These are phyloP conservation scores for Lepilemur septentrionalis DNA, from an alignment of 2,797 vertebrate species.

Conservation along the genomic window DNA sequence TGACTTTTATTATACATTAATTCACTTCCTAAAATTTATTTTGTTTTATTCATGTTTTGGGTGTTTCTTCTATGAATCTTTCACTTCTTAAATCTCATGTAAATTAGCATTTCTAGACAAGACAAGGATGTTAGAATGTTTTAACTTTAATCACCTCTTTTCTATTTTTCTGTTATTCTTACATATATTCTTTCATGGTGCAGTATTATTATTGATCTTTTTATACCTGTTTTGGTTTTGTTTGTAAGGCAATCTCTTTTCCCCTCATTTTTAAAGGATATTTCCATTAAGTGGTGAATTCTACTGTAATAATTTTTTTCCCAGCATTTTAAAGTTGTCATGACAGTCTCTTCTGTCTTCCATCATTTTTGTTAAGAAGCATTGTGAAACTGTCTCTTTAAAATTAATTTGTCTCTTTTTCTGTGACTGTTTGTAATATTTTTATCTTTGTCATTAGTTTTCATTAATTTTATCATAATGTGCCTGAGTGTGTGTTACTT, in stretches of 20 bases:
- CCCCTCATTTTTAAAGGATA: neutral
- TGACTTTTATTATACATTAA: neutral
- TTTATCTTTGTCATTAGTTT: neutral
- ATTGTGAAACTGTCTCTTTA: neutral
- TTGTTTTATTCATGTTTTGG: neutral
- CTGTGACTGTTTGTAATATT: neutral
- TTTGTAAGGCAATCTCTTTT: neutral
- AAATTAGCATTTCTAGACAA: neutral
- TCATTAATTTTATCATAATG: neutral
- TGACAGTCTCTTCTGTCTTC: neutral
- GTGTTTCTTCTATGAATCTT: neutral
- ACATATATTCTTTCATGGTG: neutral
- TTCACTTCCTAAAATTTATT: neutral
- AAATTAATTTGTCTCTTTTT: neutral
- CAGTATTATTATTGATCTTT: neutral
- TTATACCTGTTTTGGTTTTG: neutral
- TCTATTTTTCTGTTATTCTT: neutral
- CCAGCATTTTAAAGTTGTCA: neutral
- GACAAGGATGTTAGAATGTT: neutral
- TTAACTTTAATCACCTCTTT: neutral
- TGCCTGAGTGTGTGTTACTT: neutral
- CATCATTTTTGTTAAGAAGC: neutral
- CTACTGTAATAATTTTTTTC: neutral
- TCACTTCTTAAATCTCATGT: neutral
- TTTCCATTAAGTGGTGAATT: neutral